These are phyloP conservation scores for Diprion similis DNA, from an alignment of 1,140 invertebrate genomes.

Conservation along the genomic window DNA sequence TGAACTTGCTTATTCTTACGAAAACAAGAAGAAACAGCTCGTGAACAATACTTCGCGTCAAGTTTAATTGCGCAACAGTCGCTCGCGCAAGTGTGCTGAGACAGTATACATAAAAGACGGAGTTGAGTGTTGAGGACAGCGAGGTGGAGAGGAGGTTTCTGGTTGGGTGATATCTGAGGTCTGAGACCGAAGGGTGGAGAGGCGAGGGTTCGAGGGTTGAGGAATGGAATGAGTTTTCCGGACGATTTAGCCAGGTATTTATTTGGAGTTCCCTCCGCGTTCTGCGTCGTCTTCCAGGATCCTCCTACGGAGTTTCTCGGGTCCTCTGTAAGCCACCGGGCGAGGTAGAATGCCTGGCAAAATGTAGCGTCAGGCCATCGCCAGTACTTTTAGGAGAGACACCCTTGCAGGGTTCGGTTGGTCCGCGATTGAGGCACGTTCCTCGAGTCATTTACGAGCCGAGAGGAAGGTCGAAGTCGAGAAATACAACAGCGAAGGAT, in stretches of 20 bases:
- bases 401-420: neutral
- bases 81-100: too few species aligned
- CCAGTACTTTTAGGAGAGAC: neutral
- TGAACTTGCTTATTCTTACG: too few species aligned
- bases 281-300: neutral
- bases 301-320: slow-evolving; percentile 5
- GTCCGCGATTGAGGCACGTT: slow-evolving; percentile 3
- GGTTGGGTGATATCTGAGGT: slow-evolving; percentile 17
- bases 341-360: slow-evolving; percentile 37
- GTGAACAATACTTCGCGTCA: too few species aligned
- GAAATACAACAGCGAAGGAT: neutral
- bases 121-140: neutral
- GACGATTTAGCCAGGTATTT: slow-evolving; percentile 50
- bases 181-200: slow-evolving; percentile 23
- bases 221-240: slow-evolving; percentile 49
- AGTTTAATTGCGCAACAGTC: too few species aligned
- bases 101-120: too few species aligned
- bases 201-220: slow-evolving; percentile 20
- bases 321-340: neutral
- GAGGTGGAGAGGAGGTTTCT: slow-evolving; percentile 18
- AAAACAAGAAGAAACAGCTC: too few species aligned
- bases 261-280: slow-evolving; percentile 33
- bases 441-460: neutral
- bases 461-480: neutral
- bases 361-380: slow-evolving; percentile 32